Evolutionary conservation across 2,113 vertebrate species (phyloP), one percentile per base, ranked within the genome.

Genomic region (Steatornis caripensis): DNA sequence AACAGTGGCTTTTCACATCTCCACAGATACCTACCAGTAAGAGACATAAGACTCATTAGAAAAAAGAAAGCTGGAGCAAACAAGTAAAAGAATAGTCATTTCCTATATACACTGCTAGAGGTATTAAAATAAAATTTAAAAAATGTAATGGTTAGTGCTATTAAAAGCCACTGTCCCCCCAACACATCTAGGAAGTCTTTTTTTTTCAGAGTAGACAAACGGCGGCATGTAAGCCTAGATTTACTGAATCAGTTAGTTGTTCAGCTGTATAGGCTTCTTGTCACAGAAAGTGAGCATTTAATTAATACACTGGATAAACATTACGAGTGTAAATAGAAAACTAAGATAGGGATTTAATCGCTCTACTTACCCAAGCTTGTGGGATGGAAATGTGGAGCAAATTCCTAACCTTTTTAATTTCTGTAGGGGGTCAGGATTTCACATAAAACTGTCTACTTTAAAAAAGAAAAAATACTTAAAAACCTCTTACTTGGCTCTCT

Each of bases 1-100:
- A 97, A 98, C 51, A 98, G 84, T 4, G 98, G 97, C 57, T 96
- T 98, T 68, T 98, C 96, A 79, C 98, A 98, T 89, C 97, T 98
- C 98, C 98, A 98, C 34, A 94, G 8, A 69, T 71, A 98, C 90
- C 98, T 98, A 78, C 26, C 85, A 90, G 39, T 19, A 76, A 54
- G 65, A 96, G 55, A 78, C 3, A 54, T 34, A 75, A 61, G 69
- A 69, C 77, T 2, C 64, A 23, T 83, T 49, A 75, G 51, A 15
- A 81, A 60, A 84, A 74, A 77, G 29, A 83, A 69, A 89, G 12
- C 14, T 49, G 29, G 9, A 92, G 21, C 51, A 92, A 90, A 76
- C 4, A 18, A 68, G 53, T 58, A 41, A 74, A 89, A 77, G 9
- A 88, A 46, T 5, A 85, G 13, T 27, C 49, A 58, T 23, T 90